These are phyloP conservation scores for Caenorhabditis latens DNA, from an alignment of 1,140 invertebrate genomes.

Conservation along the genomic window DNA sequence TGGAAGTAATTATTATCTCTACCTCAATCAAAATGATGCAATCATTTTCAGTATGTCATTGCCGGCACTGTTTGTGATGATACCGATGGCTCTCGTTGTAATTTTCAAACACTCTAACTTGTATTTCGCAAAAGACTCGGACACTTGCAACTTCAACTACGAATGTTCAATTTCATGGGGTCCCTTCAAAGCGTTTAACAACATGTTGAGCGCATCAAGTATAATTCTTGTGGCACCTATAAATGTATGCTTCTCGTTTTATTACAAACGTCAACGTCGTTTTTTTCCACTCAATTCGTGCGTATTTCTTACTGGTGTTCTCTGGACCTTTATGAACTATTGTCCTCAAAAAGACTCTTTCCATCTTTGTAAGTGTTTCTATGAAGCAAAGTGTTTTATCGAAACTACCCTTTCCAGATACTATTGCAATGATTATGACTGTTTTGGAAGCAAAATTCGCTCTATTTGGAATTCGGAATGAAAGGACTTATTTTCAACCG, in stretches of 20 bases:
- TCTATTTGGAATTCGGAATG: not conserved
- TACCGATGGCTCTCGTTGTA: not conserved
- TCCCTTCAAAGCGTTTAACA: not conserved
- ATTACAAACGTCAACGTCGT: not conserved
- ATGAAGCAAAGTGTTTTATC: not conserved
- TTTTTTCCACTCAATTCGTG: not conserved
- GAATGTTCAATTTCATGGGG: not conserved
- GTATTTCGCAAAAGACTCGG: not conserved
- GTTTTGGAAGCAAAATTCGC: not conserved
- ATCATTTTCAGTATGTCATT: not conserved
- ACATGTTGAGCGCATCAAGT: not conserved
- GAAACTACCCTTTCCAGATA: not conserved
- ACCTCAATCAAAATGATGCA: too few relatives aligned
- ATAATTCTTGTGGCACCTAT: not conserved
- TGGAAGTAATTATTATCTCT: not conserved
- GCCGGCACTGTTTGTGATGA: not conserved
- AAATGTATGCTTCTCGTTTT: not conserved
- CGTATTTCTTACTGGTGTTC: not conserved
- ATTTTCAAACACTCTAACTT: not conserved
- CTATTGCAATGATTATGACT: not conserved
- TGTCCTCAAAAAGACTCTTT: not conserved
- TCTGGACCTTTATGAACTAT: not conserved
- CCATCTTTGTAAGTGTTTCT: not conserved
- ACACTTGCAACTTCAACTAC: constrained; percentile 8
- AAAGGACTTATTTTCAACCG: not conserved